Evolutionary conservation across 1,140 invertebrate species (phyloP), one percentile per base, ranked within the genome.

Genomic region (Araneus ventricosus): DNA sequence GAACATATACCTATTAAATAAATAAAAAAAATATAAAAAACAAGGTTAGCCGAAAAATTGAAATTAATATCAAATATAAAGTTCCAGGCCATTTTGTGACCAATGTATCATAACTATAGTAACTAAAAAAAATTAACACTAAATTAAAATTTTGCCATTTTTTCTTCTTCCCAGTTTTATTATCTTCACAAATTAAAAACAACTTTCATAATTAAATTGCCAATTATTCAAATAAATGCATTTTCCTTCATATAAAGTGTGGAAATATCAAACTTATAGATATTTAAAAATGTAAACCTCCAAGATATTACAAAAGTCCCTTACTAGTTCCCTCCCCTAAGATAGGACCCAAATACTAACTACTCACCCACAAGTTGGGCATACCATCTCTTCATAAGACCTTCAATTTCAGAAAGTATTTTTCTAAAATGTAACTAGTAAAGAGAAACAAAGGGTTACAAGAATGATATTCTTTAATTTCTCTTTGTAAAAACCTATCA

Each of bases 291-390:
- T n/a, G 24, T 63, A 63, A 63, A 52, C 59, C 59, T 30, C 70
- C 30, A 75, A 75, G 10, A 75, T 70, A 30, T 75, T 20, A 75
- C 24, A 67, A 67, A 75, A 20, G 34, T 75, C 20, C 70, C 70
- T 75, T 37, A 75, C 70, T 75, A 75, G 10, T 34, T 52, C 70
- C 70, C 30, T 34, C 70, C 82, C 45, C 45, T 84, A 84, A 57
- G 24, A 84, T 45, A 84, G 39, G 82, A 84, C 82, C 82, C 45
- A 30, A 84, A 84, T 84, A 52, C 82, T 57, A 84, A 84, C 82
- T 84, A 84, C 82, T 84, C 82, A 84, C 82, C 82, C 39, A 84
- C 82, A 84, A 84, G 82, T 84, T 84, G n/a, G 82, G 82, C 82
- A 84, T 84, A 41, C 70, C 82, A 84, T 52, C 82, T 52, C 82